A percentile compares a stretch with the other conserved stretches of the same genome.
These are phyloP conservation scores for Procambarus clarkii DNA, from an alignment of 1,140 invertebrate species.

Conservation along the genomic window DNA sequence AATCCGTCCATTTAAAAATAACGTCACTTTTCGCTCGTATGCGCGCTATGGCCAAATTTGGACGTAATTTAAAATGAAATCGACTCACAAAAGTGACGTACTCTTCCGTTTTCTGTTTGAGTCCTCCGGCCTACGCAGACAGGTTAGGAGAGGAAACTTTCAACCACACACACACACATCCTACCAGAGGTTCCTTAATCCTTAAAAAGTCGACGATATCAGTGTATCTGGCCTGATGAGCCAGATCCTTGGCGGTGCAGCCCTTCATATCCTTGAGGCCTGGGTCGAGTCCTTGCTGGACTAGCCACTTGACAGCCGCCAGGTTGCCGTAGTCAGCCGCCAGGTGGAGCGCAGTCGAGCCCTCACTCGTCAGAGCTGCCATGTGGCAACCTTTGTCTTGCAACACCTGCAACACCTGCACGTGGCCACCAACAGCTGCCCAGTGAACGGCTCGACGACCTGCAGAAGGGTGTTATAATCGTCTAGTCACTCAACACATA, in stretches of 20 bases:
- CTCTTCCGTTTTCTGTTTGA: too few species aligned
- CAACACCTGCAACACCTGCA: not conserved
- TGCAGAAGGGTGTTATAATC: not conserved
- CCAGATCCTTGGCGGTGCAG: not conserved
- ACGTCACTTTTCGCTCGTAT: too few species aligned
- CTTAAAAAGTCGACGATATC: not conserved
- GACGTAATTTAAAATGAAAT: too few species aligned
- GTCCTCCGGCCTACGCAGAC: too few species aligned
- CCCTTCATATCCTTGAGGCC: not conserved
- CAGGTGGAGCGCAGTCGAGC: not conserved
- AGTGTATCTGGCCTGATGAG: not conserved
- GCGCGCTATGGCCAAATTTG: too few species aligned
- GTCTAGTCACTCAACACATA: too few species aligned
- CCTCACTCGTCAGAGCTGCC: not conserved
- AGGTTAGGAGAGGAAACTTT: too few species aligned
- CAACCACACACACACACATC: not conserved
- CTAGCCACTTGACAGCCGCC: slow-evolving; percentile 20
- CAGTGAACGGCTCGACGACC: slow-evolving; percentile 10
- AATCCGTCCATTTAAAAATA: too few species aligned
- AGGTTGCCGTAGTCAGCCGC: slow-evolving; percentile 30
- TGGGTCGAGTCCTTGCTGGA: not conserved
- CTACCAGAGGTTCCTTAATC: not conserved
- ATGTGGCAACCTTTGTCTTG: not conserved
- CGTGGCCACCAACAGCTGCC: slow-evolving; percentile 7
- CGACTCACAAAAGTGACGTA: too few species aligned